phyloP scores from a whole-genome alignment of 2,113 vertebrate genomes.

The Ictidomys tridecemlineatus region DNA sequence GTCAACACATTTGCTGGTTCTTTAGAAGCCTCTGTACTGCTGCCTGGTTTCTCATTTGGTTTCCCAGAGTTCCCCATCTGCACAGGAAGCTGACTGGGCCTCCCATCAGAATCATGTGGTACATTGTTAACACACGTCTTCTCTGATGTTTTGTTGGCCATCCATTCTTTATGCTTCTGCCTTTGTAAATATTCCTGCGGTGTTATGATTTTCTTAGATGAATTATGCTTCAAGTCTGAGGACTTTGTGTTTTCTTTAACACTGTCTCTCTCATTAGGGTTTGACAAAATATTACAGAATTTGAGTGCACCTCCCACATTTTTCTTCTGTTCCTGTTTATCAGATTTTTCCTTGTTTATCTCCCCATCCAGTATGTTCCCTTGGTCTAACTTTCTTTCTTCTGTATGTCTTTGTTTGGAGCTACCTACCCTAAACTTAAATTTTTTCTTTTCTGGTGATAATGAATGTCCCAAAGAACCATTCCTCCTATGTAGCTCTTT shows the following conservation, averaged over 20 bases:
- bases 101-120: conserved; percentile 49
- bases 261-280: not conserved
- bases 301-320: conserved; percentile 27
- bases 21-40: conserved; percentile 66
- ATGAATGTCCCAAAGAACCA: conserved; percentile 27
- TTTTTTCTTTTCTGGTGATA: conserved; percentile 34
- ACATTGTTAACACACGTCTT: conserved; percentile 65
- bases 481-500: conserved; percentile 48
- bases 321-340: conserved; percentile 64
- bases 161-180: conserved; percentile 78
- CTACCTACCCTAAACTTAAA: not conserved
- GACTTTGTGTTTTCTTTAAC: conserved; percentile 68
- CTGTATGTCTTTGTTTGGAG: conserved; percentile 14
- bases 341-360: conserved; percentile 70
- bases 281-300: conserved; percentile 1
- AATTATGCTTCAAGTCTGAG: conserved; percentile 21
- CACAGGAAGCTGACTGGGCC: not conserved
- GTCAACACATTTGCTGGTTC: conserved; percentile 44
- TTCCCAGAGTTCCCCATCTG: conserved; percentile 60
- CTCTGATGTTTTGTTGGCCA: conserved; percentile 54
- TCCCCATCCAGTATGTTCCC: not conserved
- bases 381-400: conserved; percentile 69
- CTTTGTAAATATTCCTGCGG: conserved; percentile 81
- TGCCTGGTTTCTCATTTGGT: conserved; percentile 44
- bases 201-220: conserved; percentile 70